Evolutionary conservation across 2,797 vertebrate species (phyloP).

Genomic region (Loris lydekkerianus): DNA sequence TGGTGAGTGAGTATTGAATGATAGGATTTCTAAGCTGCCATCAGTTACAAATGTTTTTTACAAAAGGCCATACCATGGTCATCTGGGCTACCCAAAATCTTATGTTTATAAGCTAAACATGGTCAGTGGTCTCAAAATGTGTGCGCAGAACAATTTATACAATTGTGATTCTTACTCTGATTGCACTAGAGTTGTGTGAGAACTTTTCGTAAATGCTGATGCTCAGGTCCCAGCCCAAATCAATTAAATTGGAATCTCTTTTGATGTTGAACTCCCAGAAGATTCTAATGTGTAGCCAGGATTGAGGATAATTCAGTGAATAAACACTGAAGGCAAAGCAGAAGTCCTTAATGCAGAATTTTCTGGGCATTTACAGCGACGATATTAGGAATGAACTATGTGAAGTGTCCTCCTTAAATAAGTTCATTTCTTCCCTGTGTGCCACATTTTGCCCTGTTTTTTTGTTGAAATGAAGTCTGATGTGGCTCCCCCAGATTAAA

Average conservation of each 20-base stretch:
- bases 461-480: not conserved
- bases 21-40: constrained; percentile 58
- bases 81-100: not conserved
- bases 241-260: not conserved
- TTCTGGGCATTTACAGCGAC: not conserved
- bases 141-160: not conserved
- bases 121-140: constrained; percentile 24
- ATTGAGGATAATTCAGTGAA: not conserved
- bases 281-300: not conserved
- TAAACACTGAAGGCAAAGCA: not conserved
- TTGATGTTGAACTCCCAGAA: not conserved
- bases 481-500: not conserved
- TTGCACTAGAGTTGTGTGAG: not conserved
- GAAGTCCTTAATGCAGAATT: not conserved
- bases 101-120: constrained; percentile 11
- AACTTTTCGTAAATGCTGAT: not conserved
- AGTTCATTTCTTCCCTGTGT: not conserved
- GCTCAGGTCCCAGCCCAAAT: not conserved
- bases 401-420: not conserved
- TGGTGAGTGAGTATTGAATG: constrained; percentile 61
- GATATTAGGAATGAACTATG: not conserved
- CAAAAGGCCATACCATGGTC: not conserved
- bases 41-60: constrained; percentile 58
- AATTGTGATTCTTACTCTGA: not conserved
- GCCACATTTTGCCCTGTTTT: not conserved